phyloP scores from a whole-genome alignment of 2,113 vertebrate genomes.

The Odontesthes bonariensis region DNA sequence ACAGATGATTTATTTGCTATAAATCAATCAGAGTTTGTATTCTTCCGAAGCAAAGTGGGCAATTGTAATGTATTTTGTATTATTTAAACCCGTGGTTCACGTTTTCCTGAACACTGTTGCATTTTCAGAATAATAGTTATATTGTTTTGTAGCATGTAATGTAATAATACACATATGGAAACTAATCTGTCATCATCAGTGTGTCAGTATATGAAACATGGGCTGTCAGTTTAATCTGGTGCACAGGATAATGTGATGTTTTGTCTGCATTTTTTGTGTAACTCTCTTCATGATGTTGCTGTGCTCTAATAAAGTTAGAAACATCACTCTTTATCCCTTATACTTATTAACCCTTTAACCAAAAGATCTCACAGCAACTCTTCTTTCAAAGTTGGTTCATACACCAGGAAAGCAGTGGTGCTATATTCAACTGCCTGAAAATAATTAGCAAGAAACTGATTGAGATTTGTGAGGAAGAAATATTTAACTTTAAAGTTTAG shows the following conservation, averaged over 20 bases:
- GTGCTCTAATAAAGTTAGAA: neutral
- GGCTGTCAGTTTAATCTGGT: neutral
- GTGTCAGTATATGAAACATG: neutral
- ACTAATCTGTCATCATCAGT: neutral
- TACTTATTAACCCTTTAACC: neutral
- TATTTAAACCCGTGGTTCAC: neutral
- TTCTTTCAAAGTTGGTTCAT: neutral
- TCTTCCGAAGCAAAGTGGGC: neutral
- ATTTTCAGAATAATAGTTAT: neutral
- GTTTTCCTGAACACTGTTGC: neutral
- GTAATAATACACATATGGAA: neutral
- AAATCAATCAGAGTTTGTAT: neutral
- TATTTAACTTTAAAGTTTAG: neutral
- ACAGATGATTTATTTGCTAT: neutral
- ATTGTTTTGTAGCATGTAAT: neutral
- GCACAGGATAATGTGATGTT: neutral
- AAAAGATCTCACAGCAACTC: neutral
- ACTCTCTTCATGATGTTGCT: neutral
- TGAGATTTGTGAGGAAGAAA: neutral
- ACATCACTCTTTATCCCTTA: neutral
- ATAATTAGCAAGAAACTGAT: neutral
- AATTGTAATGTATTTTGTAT: too few species aligned
- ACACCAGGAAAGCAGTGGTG: neutral
- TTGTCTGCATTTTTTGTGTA: neutral
- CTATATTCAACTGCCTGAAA: too few species aligned